These are phyloP conservation scores for Vombatus ursinus DNA, from an alignment of 2,113 vertebrate species.

Conservation along the genomic window DNA sequence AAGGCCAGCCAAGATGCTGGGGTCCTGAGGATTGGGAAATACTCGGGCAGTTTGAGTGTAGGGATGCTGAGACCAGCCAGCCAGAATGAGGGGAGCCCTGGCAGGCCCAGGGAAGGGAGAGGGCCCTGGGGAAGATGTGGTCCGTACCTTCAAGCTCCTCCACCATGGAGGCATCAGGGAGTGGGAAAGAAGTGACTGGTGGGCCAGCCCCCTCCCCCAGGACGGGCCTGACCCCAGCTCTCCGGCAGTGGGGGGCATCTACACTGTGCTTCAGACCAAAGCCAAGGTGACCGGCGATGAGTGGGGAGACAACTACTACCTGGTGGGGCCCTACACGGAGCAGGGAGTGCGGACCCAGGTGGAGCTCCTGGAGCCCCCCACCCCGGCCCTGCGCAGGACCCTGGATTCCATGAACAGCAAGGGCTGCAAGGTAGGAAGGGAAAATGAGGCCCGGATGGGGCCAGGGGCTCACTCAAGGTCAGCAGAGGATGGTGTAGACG, in stretches of 20 bases:
- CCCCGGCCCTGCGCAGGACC: slow-evolving; percentile 86
- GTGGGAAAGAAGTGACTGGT: too few relatives aligned
- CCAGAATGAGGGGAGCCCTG: too few relatives aligned
- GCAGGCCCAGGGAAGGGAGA: too few relatives aligned
- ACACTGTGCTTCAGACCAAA: slow-evolving; percentile 96
- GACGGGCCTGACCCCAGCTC: background rate
- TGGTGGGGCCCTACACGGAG: slow-evolving; percentile 93
- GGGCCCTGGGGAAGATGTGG: too few relatives aligned
- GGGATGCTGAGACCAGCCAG: too few relatives aligned
- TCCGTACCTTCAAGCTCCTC: too few relatives aligned
- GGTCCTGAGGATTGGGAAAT: background rate
- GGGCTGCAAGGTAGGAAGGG: slow-evolving; percentile 90
- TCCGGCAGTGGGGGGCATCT: slow-evolving; percentile 92
- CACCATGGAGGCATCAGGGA: too few relatives aligned
- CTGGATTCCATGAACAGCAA: slow-evolving; percentile 95
- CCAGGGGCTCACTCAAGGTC: too few relatives aligned
- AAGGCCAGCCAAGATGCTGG: too few relatives aligned
- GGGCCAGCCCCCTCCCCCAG: background rate
- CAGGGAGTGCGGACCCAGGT: slow-evolving; percentile 94
- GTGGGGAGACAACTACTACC: slow-evolving; percentile 96
- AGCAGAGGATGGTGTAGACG: too few relatives aligned
- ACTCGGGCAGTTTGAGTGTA: background rate
- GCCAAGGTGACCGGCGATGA: slow-evolving; percentile 93
- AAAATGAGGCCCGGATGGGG: background rate
- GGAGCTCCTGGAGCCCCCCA: slow-evolving; percentile 93